phyloP scores from a whole-genome alignment of 2,113 vertebrate genomes.

The Microtus montanus region DNA sequence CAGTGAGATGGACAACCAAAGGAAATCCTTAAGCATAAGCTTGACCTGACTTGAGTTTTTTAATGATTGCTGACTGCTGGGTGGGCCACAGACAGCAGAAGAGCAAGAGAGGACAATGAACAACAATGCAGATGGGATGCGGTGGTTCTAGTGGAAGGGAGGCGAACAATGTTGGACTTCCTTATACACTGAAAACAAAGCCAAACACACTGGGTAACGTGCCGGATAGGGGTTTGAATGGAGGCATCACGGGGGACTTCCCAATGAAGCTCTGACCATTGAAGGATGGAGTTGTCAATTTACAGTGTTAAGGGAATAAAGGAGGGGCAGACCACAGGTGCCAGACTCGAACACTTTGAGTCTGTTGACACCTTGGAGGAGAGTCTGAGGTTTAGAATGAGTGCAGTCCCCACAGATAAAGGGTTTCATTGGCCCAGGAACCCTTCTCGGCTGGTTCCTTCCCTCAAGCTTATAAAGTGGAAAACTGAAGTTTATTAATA shows the following conservation, averaged over 20 bases:
- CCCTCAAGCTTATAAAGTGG: not conserved
- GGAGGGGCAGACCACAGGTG: not conserved
- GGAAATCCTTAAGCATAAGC: not conserved
- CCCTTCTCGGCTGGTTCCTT: not conserved
- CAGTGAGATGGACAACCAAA: not conserved
- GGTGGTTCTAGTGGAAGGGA: too few species aligned
- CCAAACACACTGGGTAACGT: not conserved
- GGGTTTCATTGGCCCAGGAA: not conserved
- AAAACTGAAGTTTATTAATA: not conserved
- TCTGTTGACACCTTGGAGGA: not conserved
- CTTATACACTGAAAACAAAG: not conserved
- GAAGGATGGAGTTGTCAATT: not conserved
- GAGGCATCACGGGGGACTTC: not conserved
- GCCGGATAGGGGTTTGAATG: not conserved
- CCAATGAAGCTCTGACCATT: not conserved
- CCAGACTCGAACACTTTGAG: not conserved
- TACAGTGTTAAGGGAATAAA: not conserved
- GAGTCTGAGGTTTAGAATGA: not conserved
- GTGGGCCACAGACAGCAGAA: not conserved
- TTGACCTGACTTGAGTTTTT: slow-evolving; percentile 5
- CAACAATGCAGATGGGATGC: not conserved
- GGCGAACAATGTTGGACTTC: not conserved
- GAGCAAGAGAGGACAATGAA: not conserved
- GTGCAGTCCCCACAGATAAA: too few species aligned
- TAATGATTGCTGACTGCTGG: not conserved